A percentile compares a stretch with the other conserved stretches of the same genome.
Evolutionary conservation across 1,140 invertebrate genomes (phyloP).

Genomic region (Eubasilissa regina): DNA sequence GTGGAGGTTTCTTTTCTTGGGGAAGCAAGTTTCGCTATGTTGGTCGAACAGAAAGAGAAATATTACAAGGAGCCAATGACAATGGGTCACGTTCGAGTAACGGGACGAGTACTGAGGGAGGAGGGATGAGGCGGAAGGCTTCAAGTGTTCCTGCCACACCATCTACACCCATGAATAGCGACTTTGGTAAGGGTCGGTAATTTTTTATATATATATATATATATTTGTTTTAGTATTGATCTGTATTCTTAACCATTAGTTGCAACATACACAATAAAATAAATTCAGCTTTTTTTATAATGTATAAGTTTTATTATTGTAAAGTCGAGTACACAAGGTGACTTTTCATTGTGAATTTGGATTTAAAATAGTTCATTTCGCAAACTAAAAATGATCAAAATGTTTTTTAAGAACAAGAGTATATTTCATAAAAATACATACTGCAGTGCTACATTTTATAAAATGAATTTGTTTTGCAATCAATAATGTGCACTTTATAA

Average conservation of each 20-base stretch:
- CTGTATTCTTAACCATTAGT: not conserved
- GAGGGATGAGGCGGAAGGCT: conserved; percentile 81
- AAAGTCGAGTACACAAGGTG: too few relatives aligned
- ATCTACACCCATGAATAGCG: conserved; percentile 81
- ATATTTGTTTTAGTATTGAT: not conserved
- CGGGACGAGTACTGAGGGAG: conserved; percentile 74
- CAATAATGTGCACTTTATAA: too few relatives aligned
- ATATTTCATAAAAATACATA: too few relatives aligned
- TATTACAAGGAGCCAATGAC: conserved; percentile 72
- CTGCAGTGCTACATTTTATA: too few relatives aligned
- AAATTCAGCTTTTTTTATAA: too few relatives aligned
- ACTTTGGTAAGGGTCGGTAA: conserved; percentile 68
- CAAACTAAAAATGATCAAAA: too few relatives aligned
- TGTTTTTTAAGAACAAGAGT: too few relatives aligned
- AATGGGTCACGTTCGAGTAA: conserved; percentile 59
- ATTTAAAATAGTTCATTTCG: too few relatives aligned
- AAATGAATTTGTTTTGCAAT: too few relatives aligned
- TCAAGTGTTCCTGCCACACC: conserved; percentile 89
- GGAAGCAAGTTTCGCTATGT: conserved; percentile 95
- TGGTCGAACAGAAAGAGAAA: conserved; percentile 90
- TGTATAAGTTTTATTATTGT: too few relatives aligned
- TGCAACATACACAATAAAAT: too few relatives aligned
- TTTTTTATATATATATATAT: not conserved
- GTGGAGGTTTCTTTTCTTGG: conserved; percentile 95
- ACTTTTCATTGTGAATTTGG: too few relatives aligned